Evolutionary conservation across 2,113 vertebrate genomes (phyloP).

Genomic region (Enhydra lutris): DNA sequence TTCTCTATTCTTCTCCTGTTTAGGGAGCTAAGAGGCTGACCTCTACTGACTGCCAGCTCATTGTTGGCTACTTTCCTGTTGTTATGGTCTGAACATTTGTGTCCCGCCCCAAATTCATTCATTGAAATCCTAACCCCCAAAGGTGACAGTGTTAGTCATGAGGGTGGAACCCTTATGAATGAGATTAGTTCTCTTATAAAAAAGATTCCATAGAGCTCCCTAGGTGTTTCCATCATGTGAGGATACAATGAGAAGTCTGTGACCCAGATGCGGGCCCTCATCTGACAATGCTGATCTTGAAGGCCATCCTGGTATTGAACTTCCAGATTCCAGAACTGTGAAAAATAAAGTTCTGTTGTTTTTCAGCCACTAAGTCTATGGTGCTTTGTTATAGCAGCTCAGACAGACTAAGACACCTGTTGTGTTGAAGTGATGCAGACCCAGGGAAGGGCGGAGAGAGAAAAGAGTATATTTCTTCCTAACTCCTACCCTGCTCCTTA

Average conservation of each 20-base stretch:
- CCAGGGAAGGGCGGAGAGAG: background rate
- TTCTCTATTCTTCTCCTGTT: background rate
- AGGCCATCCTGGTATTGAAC: background rate
- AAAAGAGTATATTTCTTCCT: background rate
- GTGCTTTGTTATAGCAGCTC: background rate
- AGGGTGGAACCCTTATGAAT: background rate
- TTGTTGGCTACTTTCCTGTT: background rate
- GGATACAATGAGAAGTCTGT: background rate
- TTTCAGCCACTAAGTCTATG: background rate
- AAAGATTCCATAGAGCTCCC: background rate
- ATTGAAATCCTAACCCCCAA: background rate
- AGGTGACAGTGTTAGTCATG: background rate
- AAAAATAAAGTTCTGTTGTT: background rate
- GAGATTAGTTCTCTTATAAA: background rate
- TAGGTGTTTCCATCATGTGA: background rate
- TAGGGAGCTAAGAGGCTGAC: background rate
- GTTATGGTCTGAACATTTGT: background rate
- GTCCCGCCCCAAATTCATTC: background rate
- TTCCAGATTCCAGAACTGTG: background rate
- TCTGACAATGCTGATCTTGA: background rate
- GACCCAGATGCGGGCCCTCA: background rate
- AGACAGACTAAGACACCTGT: background rate
- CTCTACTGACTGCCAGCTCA: background rate
- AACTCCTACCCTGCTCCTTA: background rate
- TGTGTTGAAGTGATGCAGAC: background rate